These are phyloP conservation scores for Dione vanillae DNA, from an alignment of 2,888 invertebrate genomes.

Conservation along the genomic window DNA sequence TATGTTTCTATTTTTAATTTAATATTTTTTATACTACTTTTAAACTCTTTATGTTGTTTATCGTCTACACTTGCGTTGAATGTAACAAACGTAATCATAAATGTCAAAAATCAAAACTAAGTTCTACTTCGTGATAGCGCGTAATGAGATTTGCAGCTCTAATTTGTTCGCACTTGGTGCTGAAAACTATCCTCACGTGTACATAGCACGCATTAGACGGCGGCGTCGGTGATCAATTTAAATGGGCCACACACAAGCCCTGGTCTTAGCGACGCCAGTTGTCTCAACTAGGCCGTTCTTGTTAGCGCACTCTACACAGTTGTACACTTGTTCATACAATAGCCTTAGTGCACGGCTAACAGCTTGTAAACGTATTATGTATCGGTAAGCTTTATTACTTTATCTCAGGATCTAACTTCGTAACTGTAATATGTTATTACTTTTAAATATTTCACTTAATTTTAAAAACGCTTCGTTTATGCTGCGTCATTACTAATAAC, in stretches of 20 bases:
- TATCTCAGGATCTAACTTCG: background rate
- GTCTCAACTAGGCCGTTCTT: conserved; percentile 77
- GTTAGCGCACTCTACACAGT: conserved; percentile 65
- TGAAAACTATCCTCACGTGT: background rate
- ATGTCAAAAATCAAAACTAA: background rate
- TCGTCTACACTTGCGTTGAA: background rate
- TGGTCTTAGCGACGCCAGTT: conserved; percentile 67
- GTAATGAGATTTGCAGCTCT: background rate
- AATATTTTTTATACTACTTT: too few species aligned
- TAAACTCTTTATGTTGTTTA: background rate
- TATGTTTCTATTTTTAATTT: background rate
- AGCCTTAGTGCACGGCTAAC: conserved; percentile 58
- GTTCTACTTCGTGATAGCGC: background rate
- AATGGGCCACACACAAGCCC: conserved; percentile 68
- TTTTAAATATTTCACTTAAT: background rate
- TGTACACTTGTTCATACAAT: conserved; percentile 51
- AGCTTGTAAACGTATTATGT: conserved; percentile 48
- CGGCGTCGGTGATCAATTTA: conserved; percentile 59
- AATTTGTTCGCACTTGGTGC: background rate
- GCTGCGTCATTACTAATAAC: background rate
- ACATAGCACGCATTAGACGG: conserved; percentile 25
- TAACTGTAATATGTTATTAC: background rate
- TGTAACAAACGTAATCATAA: background rate
- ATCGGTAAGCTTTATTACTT: background rate
- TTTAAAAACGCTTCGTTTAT: background rate